phyloP scores from a whole-genome alignment of 2,113 vertebrate species.

The Myanophis thanlyinensis region DNA sequence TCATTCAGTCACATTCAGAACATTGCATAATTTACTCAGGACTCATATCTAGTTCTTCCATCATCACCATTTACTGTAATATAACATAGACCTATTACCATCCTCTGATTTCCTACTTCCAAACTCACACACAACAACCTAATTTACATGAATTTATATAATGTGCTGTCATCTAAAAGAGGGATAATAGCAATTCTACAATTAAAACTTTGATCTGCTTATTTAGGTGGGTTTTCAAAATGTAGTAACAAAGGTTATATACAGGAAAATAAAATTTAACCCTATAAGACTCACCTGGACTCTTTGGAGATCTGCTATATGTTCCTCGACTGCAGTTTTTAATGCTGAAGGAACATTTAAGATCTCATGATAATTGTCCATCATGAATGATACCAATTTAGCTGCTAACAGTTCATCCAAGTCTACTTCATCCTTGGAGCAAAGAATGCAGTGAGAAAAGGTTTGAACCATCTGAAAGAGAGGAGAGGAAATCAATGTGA shows the following conservation, averaged over 20 bases:
- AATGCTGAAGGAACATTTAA: slow-evolving; percentile 73
- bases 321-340: slow-evolving; percentile 79
- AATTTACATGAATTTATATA: neutral
- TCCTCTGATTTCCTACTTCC: neutral
- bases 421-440: slow-evolving; percentile 83
- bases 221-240: neutral
- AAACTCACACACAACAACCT: neutral
- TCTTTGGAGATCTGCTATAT: slow-evolving; percentile 73
- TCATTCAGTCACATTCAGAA: neutral
- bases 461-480: slow-evolving; percentile 78
- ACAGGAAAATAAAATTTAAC: neutral
- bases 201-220: neutral
- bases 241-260: neutral
- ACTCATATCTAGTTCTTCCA: neutral
- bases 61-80: neutral
- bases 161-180: neutral
- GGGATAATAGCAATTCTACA: neutral
- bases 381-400: slow-evolving; percentile 82
- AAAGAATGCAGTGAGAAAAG: slow-evolving; percentile 83
- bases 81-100: neutral
- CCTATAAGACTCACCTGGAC: slow-evolving; percentile 71
- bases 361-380: slow-evolving; percentile 81
- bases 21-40: neutral
- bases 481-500: neutral
- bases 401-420: slow-evolving; percentile 84